Conservation (phyloP, 1,140 invertebrate species). For the Pseudomyrmex cubaensis region DNA sequence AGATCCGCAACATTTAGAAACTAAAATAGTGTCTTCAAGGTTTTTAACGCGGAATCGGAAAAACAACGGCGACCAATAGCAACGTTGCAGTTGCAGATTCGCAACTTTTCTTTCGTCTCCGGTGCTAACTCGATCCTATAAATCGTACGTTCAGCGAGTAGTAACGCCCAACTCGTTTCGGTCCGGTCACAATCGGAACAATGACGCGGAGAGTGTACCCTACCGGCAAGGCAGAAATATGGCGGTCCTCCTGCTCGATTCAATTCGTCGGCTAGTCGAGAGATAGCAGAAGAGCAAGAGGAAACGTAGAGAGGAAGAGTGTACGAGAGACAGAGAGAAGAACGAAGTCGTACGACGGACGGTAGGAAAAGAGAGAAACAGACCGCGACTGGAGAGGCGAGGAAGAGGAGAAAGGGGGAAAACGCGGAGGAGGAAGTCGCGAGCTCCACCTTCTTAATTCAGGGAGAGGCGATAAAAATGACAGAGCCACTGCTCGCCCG, state of each 20-base stretch:
- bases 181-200: slow-evolving; percentile 76
- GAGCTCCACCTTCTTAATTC: slow-evolving; percentile 85
- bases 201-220: slow-evolving; percentile 75
- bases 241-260: slow-evolving; percentile 72
- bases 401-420: not conserved
- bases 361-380: slow-evolving; percentile 44
- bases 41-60: not conserved
- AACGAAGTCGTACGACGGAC: slow-evolving; percentile 20
- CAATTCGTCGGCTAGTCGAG: slow-evolving; percentile 64
- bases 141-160: slow-evolving; percentile 70
- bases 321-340: slow-evolving; percentile 13
- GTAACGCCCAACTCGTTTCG: slow-evolving; percentile 76
- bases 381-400: slow-evolving; percentile 9
- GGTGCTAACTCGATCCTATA: slow-evolving; percentile 69
- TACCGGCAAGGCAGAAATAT: slow-evolving; percentile 73
- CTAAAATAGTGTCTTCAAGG: not conserved
- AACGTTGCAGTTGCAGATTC: slow-evolving; percentile 59
- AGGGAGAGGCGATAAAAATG: slow-evolving; percentile 85
- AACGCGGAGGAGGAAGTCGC: slow-evolving; percentile 72
- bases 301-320: slow-evolving; percentile 43
- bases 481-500: slow-evolving; percentile 83
- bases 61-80: slow-evolving; percentile 47
- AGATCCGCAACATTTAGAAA: too few species aligned
- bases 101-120: slow-evolving; percentile 65
- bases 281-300: slow-evolving; percentile 67